Evolutionary conservation across 2,888 invertebrate species (phyloP).

Genomic region (Tricholauxania praeusta): DNA sequence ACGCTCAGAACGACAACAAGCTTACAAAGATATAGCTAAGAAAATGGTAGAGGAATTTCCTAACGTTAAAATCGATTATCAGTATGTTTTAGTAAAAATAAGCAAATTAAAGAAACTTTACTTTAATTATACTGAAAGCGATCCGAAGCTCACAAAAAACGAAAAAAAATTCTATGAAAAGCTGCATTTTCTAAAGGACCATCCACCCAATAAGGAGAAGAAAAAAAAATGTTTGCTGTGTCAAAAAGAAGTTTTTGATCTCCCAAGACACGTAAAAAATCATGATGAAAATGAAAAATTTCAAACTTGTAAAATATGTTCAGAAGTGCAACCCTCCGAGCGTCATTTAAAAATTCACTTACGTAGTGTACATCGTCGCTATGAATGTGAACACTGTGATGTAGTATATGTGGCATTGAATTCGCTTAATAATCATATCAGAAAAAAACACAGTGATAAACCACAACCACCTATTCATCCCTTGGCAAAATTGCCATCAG

Average conservation of each 20-base stretch:
- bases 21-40: conserved; percentile 5
- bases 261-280: not conserved
- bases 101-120: conserved; percentile 9
- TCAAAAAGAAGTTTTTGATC: not conserved
- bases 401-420: not conserved
- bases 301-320: not conserved
- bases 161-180: conserved; percentile 14
- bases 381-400: not conserved
- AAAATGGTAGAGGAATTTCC: conserved; percentile 7
- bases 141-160: not conserved
- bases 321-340: not conserved
- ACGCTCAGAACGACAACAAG: conserved; percentile 1
- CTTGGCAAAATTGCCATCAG: not conserved
- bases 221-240: not conserved
- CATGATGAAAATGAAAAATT: no score
- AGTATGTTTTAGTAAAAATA: conserved; percentile 11
- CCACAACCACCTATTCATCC: not conserved
- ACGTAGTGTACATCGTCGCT: not conserved
- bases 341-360: not conserved
- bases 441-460: not conserved
- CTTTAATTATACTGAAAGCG: not conserved
- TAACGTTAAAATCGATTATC: conserved; percentile 1
- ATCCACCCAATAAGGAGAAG: not conserved
- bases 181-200: conserved; percentile 19
- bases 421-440: not conserved